Evolutionary conservation across 2,113 vertebrate species (phyloP).

Genomic region (Oreochromis spilurus): DNA sequence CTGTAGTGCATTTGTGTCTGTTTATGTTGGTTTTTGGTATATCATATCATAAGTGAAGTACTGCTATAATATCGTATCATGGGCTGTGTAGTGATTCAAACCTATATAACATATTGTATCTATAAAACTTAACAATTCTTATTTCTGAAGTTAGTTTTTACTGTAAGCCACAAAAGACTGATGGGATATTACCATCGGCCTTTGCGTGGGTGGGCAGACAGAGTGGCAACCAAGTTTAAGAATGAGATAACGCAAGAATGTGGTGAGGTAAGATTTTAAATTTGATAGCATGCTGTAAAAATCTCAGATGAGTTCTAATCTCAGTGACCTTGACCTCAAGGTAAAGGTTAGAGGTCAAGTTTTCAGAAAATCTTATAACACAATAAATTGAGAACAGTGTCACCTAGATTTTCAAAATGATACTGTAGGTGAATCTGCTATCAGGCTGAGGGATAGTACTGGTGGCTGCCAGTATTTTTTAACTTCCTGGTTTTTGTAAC

Average conservation of each 20-base stretch:
- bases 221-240: not conserved
- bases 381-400: too few species aligned
- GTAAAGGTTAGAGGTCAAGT: not conserved
- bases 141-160: not conserved
- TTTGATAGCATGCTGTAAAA: not conserved
- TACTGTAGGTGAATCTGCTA: not conserved
- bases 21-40: not conserved
- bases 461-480: not conserved
- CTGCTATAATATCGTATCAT: not conserved
- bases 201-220: not conserved
- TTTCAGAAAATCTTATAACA: too few species aligned
- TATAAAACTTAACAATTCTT: not conserved
- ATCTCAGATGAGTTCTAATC: not conserved
- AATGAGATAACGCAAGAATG: not conserved
- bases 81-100: not conserved
- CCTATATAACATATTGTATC: not conserved
- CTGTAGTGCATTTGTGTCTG: not conserved
- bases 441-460: not conserved
- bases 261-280: not conserved
- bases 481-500: not conserved
- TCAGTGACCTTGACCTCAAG: not conserved
- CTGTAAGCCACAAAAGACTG: not conserved
- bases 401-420: not conserved
- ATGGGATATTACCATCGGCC: not conserved
- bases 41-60: not conserved